Conservation (phyloP, 1,140 invertebrate genomes). For the Aphidius gifuensis region DNA sequence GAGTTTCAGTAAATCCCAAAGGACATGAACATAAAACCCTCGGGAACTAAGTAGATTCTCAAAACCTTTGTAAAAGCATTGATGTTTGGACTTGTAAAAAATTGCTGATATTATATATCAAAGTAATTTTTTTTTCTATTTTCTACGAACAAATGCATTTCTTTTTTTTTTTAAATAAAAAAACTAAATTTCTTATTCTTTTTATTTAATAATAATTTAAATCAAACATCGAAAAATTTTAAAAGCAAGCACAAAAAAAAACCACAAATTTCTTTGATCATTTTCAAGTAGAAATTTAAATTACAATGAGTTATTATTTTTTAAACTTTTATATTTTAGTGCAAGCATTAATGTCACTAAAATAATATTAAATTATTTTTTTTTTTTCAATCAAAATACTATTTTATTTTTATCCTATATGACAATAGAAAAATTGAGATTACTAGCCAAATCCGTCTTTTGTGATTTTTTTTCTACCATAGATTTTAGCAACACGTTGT, state of each 20-base stretch:
- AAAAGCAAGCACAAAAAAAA: too few species aligned
- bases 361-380: too few species aligned
- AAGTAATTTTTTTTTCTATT: constrained; percentile 31
- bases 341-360: too few species aligned
- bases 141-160: background rate
- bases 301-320: too few species aligned
- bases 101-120: constrained; percentile 17
- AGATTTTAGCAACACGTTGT: constrained; percentile 32
- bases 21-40: constrained; percentile 30
- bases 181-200: too few species aligned
- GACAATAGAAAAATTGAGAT: constrained; percentile 52
- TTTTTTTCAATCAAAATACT: too few species aligned
- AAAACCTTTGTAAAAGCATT: constrained; percentile 37
- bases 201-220: too few species aligned
- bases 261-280: too few species aligned
- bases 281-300: too few species aligned
- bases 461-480: constrained; percentile 35
- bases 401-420: background rate
- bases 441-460: constrained; percentile 48
- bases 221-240: too few species aligned
- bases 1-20: constrained; percentile 26
- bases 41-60: constrained; percentile 46
- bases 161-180: background rate
- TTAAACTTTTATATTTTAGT: too few species aligned
- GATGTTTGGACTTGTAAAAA: constrained; percentile 28